These are phyloP conservation scores for Apteryx owenii DNA, from an alignment of 2,113 vertebrate species.

Conservation along the genomic window DNA sequence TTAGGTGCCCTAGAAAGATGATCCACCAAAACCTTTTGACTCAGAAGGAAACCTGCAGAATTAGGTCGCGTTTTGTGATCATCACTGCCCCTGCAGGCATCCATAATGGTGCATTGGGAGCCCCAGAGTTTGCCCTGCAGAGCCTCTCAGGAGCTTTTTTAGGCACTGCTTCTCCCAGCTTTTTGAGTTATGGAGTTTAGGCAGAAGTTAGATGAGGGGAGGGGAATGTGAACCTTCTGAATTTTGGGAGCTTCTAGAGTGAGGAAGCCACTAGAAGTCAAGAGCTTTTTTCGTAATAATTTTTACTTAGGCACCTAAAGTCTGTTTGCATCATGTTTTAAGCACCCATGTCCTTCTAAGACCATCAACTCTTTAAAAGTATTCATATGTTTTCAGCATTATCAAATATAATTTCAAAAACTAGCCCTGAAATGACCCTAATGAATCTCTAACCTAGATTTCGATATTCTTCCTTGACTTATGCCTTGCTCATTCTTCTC, in stretches of 20 bases:
- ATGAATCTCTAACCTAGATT: background rate
- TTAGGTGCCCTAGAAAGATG: background rate
- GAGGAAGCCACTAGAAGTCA: background rate
- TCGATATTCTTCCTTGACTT: background rate
- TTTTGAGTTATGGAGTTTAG: background rate
- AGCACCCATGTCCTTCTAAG: background rate
- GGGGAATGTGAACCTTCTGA: background rate
- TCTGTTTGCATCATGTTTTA: background rate
- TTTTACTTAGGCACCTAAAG: background rate
- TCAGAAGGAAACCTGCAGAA: background rate
- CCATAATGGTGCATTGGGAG: background rate
- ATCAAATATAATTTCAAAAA: background rate
- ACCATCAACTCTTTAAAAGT: background rate
- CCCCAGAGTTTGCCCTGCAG: background rate
- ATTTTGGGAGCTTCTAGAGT: background rate
- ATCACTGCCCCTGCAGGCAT: background rate
- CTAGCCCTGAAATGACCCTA: background rate
- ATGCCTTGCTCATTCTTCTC: background rate
- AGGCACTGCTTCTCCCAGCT: background rate
- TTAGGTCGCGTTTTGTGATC: background rate
- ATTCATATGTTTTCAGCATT: background rate
- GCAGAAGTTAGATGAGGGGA: background rate
- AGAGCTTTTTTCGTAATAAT: background rate
- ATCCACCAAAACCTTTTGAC: background rate
- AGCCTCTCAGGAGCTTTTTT: background rate